A percentile compares a stretch with the other conserved stretches of the same genome.
phyloP scores from a whole-genome alignment of 2,888 invertebrate genomes.

The Parnassius mnemosyne region DNA sequence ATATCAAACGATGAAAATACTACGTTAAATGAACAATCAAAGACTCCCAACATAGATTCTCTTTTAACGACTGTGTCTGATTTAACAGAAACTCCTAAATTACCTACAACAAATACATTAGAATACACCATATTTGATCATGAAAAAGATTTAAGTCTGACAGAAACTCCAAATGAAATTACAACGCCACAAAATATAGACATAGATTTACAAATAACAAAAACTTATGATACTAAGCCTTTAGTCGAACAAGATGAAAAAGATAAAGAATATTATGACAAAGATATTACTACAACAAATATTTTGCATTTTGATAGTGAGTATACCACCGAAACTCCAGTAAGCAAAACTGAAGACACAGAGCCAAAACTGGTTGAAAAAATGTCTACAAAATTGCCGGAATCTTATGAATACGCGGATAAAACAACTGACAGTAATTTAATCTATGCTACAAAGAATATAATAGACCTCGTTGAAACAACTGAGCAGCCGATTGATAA shows the following conservation, averaged over 20 bases:
- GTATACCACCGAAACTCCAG: conserved; percentile 6
- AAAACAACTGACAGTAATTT: conserved; percentile 7
- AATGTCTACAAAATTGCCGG: conserved; percentile 4
- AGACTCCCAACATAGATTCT: conserved; percentile 1
- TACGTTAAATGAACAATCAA: neutral
- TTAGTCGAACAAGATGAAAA: conserved; percentile 1
- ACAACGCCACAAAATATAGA: conserved; percentile 3
- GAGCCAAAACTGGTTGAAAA: neutral
- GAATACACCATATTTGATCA: neutral
- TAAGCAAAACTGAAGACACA: neutral
- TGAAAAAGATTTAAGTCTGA: neutral
- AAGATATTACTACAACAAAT: conserved; percentile 1
- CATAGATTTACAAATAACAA: neutral
- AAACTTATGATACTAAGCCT: conserved; percentile 13
- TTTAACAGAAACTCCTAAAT: conserved; percentile 3
- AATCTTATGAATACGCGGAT: conserved; percentile 4
- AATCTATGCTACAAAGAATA: neutral
- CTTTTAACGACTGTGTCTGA: neutral
- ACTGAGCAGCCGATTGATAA: neutral
- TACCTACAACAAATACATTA: neutral
- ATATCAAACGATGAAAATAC: neutral
- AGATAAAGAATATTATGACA: conserved; percentile 5
- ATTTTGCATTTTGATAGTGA: neutral
- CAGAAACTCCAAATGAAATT: conserved; percentile 1
- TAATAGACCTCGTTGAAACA: conserved; percentile 1